phyloP scores from a whole-genome alignment of 2,797 vertebrate genomes.

The Falco berigora region DNA sequence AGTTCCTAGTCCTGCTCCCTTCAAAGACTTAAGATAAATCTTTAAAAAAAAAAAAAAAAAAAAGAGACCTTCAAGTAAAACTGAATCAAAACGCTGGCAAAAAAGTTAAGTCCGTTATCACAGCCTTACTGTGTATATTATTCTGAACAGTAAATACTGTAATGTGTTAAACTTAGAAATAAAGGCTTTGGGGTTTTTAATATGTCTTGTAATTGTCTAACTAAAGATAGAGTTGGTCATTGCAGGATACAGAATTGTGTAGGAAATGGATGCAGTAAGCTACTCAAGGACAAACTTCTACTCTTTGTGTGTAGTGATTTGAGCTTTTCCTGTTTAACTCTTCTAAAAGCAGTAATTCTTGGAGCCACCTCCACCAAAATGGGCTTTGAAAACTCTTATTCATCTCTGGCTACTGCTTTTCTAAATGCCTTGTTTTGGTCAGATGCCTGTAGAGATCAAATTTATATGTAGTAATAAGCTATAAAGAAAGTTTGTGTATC shows the following conservation, averaged over 20 bases:
- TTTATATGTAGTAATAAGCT: not conserved
- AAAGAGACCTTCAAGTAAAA: not conserved
- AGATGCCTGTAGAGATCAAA: not conserved
- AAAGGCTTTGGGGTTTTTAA: not conserved
- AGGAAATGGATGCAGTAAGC: not conserved
- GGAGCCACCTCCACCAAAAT: not conserved
- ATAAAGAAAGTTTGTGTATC: not conserved
- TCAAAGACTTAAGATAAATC: not conserved
- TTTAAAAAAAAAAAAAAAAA: not conserved
- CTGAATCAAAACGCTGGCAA: not conserved
- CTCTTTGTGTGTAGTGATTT: not conserved
- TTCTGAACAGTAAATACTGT: not conserved
- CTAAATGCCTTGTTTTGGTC: not conserved
- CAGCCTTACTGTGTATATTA: not conserved
- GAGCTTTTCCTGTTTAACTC: not conserved
- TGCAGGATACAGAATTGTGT: not conserved
- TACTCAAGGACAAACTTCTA: not conserved
- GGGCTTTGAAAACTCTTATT: not conserved
- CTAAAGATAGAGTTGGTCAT: not conserved
- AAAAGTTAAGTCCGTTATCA: not conserved
- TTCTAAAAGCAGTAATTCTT: not conserved
- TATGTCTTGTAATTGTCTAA: not conserved
- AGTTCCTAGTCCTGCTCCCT: not conserved
- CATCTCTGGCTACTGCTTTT: not conserved
- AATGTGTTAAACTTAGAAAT: not conserved